phyloP scores from a whole-genome alignment of 2,888 invertebrate genomes.

The Lacanobia wlatinum region DNA sequence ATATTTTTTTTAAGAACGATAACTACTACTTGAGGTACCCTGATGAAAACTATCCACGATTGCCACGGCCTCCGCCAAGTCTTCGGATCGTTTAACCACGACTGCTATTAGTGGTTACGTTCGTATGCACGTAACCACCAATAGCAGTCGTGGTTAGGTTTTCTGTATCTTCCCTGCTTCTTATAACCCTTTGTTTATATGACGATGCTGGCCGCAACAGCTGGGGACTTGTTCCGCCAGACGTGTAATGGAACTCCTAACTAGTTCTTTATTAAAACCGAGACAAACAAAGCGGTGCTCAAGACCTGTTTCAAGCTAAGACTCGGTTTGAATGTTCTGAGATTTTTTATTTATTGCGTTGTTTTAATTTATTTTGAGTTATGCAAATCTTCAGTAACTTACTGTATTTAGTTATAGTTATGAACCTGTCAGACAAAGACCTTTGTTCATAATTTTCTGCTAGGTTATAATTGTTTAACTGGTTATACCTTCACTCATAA shows the following conservation, averaged over 20 bases:
- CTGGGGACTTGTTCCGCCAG: slow-evolving; percentile 1
- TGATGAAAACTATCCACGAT: too few species aligned
- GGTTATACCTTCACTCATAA: too few species aligned
- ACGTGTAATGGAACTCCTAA: slow-evolving; percentile 37
- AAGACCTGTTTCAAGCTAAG: slow-evolving; percentile 23
- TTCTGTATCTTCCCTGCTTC: not conserved
- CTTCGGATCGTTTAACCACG: too few species aligned
- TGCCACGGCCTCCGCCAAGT: too few species aligned
- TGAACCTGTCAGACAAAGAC: not conserved
- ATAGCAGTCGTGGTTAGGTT: too few species aligned
- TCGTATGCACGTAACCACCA: not conserved
- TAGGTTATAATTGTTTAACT: too few species aligned
- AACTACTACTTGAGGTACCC: too few species aligned
- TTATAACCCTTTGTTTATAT: slow-evolving; percentile 22
- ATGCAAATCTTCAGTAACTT: not conserved
- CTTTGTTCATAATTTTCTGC: too few species aligned
- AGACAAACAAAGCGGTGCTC: slow-evolving; percentile 25
- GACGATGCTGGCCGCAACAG: slow-evolving; percentile 6
- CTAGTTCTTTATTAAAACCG: slow-evolving; percentile 55
- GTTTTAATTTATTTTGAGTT: not conserved
- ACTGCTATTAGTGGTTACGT: too few species aligned
- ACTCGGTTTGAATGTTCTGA: slow-evolving; percentile 16
- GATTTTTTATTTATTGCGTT: slow-evolving; percentile 8
- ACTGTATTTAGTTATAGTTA: not conserved
- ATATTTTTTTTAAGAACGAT: not conserved